phyloP scores from a whole-genome alignment of 2,113 vertebrate genomes.

The Strix uralensis region DNA sequence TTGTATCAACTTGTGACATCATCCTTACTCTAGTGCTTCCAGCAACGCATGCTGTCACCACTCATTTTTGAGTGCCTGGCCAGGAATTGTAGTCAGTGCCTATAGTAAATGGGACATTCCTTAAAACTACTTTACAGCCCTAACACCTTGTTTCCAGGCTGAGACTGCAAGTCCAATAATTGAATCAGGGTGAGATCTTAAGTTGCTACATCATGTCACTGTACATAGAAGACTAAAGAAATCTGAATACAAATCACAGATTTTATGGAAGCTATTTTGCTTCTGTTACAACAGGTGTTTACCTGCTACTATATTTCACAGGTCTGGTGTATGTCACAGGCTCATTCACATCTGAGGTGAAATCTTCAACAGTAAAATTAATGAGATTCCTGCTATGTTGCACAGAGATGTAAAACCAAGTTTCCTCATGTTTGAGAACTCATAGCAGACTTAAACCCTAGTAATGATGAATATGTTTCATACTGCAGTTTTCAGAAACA shows the following conservation, averaged over 20 bases:
- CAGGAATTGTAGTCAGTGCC: not conserved
- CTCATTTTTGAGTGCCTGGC: not conserved
- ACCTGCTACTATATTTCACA: not conserved
- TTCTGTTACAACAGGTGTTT: not conserved
- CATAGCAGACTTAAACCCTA: not conserved
- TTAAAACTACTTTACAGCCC: not conserved
- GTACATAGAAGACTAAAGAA: not conserved
- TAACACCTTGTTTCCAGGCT: not conserved
- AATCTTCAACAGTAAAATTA: not conserved
- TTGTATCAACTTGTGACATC: not conserved
- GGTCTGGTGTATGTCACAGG: not conserved
- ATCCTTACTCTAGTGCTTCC: not conserved
- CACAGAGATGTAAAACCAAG: not conserved
- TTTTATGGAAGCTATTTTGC: not conserved
- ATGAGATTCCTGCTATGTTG: not conserved
- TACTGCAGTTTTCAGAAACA: not conserved
- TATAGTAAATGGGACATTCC: not conserved
- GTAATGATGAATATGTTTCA: not conserved
- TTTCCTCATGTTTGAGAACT: not conserved
- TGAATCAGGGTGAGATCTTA: not conserved
- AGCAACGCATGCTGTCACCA: not conserved
- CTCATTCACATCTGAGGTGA: not conserved
- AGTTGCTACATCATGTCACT: not conserved
- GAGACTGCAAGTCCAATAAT: not conserved
- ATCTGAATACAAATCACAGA: not conserved